Evolutionary conservation across 2,113 vertebrate species (phyloP).

Genomic region (Cryptotis parvus): DNA sequence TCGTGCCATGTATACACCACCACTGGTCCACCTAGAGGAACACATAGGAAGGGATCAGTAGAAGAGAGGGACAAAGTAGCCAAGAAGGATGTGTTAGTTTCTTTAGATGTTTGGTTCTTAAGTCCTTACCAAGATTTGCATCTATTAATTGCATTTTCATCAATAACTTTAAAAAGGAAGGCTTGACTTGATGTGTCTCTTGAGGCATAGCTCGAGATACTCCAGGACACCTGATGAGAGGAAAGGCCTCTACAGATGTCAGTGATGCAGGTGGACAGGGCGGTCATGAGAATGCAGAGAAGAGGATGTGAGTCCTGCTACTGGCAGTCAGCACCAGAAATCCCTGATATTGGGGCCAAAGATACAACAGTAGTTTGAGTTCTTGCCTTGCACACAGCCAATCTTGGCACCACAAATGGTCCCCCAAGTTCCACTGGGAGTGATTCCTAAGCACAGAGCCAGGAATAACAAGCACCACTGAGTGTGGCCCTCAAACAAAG

Average conservation of each 20-base stretch:
- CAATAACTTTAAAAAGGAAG: background rate
- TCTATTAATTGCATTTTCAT: background rate
- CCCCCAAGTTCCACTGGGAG: no score
- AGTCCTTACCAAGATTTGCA: background rate
- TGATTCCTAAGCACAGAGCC: no score
- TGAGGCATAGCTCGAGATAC: no score
- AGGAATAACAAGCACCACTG: no score
- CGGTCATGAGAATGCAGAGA: background rate
- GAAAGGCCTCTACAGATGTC: background rate
- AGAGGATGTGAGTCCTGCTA: background rate
- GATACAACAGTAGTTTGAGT: no score
- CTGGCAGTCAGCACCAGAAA: background rate
- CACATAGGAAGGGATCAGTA: background rate
- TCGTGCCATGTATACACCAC: accelerated
- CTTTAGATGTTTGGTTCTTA: background rate
- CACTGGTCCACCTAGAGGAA: background rate
- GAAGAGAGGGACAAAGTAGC: background rate
- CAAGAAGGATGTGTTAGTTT: background rate
- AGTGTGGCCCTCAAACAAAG: background rate
- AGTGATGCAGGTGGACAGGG: accelerated
- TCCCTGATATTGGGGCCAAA: no score
- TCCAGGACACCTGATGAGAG: accelerated
- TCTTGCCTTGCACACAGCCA: no score
- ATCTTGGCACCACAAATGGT: no score
- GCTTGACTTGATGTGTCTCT: background rate